A percentile compares a stretch with the other conserved stretches of the same genome.
Evolutionary conservation across 2,113 vertebrate genomes (phyloP).

Genomic region (Xenopus laevis): DNA sequence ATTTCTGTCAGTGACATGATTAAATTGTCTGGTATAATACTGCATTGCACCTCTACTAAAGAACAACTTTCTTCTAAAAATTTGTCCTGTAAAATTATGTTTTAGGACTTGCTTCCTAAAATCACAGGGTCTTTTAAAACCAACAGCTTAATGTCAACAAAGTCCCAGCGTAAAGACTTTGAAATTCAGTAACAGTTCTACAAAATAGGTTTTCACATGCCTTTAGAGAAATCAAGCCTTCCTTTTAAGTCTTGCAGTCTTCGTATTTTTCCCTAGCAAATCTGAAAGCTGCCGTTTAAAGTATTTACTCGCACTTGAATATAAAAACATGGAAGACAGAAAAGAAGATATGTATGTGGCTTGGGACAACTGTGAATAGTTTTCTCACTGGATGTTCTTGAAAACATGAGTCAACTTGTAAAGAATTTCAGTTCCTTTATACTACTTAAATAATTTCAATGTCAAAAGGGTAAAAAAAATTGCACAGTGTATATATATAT

Average conservation of each 20-base stretch:
- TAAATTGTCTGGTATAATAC: background rate
- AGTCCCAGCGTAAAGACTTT: constrained; percentile 47
- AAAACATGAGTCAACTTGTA: background rate
- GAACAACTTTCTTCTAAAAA: background rate
- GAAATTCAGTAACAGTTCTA: constrained; percentile 60
- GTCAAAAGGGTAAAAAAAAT: too few relatives aligned
- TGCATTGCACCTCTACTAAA: background rate
- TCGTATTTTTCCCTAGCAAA: constrained; percentile 47
- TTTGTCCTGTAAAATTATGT: background rate
- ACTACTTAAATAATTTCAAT: too few relatives aligned
- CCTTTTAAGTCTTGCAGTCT: constrained; percentile 55
- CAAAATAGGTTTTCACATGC: constrained; percentile 53
- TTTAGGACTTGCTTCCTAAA: background rate
- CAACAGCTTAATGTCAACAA: constrained; percentile 49
- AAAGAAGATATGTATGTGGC: background rate
- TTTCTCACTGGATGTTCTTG: constrained; percentile 1
- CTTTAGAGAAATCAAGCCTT: constrained; percentile 55
- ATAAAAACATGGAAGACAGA: constrained; percentile 15
- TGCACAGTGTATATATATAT: too few relatives aligned
- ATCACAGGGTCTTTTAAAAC: constrained; percentile 43
- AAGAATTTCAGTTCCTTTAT: too few relatives aligned
- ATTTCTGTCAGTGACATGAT: too few relatives aligned
- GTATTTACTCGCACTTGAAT: constrained; percentile 9
- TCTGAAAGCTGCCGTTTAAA: constrained; percentile 41
- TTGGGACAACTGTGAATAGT: background rate